phyloP scores from a whole-genome alignment of 2,797 vertebrate species.

The Notolabrus celidotus region DNA sequence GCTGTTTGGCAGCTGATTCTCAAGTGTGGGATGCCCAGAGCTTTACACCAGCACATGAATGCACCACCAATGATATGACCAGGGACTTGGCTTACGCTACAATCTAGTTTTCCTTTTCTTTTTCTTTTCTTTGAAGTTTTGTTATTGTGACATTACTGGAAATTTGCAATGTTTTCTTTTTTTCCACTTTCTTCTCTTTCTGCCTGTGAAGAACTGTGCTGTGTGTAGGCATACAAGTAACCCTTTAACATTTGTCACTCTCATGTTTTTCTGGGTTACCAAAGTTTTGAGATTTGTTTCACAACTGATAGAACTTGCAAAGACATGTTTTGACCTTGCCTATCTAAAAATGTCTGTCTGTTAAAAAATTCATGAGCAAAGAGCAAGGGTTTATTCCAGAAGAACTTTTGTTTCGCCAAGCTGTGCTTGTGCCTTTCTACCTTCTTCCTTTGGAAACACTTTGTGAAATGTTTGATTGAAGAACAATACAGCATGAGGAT shows the following conservation, averaged over 20 bases:
- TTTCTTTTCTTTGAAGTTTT: background rate
- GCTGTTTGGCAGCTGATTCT: slow-evolving; percentile 14
- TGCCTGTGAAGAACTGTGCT: background rate
- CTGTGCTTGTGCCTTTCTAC: background rate
- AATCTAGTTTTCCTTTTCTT: background rate
- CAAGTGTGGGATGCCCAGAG: slow-evolving; percentile 1
- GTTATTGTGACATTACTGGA: background rate
- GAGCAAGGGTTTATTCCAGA: background rate
- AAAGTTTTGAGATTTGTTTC: background rate
- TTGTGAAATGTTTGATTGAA: slow-evolving; percentile 23
- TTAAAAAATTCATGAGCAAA: slow-evolving; percentile 4
- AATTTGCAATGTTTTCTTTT: background rate
- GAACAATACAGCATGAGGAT: slow-evolving; percentile 14
- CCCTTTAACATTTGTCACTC: background rate
- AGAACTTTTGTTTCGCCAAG: background rate
- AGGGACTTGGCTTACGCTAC: background rate
- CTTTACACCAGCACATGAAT: slow-evolving; percentile 13
- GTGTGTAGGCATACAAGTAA: background rate
- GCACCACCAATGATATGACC: background rate
- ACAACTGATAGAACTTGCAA: background rate
- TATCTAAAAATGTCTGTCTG: background rate
- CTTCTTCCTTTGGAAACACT: background rate
- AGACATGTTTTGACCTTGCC: slow-evolving; percentile 6
- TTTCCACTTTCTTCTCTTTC: background rate
- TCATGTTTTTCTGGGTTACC: background rate